phyloP scores from a whole-genome alignment of 1,140 invertebrate species.

The Coenobita brevimanus region DNA sequence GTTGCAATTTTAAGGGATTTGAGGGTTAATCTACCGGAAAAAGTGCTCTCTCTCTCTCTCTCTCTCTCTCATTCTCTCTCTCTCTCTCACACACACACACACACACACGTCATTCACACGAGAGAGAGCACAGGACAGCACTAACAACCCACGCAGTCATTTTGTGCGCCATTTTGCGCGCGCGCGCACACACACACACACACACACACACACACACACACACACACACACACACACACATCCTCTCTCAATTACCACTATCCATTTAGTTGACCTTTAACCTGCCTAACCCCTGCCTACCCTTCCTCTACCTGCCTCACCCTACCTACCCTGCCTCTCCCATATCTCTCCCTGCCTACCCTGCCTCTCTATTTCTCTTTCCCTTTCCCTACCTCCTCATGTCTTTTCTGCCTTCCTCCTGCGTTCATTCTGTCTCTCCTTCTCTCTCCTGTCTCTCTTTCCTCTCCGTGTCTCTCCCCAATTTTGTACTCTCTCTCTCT shows the following conservation, averaged over 20 bases:
- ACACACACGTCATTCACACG: not conserved
- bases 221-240: slow-evolving; percentile 10
- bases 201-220: slow-evolving; percentile 33
- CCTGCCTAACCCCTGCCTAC: not conserved
- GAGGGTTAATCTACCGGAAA: not conserved
- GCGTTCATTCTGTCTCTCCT: not conserved
- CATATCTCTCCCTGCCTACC: not conserved
- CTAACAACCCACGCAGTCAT: not conserved
- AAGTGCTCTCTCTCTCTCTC: not conserved
- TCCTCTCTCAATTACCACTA: not conserved
- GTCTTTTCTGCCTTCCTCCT: not conserved
- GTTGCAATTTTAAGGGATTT: not conserved
- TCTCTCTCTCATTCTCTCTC: slow-evolving; percentile 14
- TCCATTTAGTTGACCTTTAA: not conserved
- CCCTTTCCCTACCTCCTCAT: not conserved
- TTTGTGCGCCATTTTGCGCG: not conserved
- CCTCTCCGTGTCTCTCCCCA: not conserved
- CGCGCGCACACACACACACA: slow-evolving; percentile 34
- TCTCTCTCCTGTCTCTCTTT: not conserved
- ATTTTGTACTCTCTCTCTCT: not conserved
- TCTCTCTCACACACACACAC: slow-evolving; percentile 12
- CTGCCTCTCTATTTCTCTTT: not conserved
- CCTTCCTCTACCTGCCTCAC: not conserved
- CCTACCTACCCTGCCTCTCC: not conserved
- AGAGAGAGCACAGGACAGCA: too few species aligned